phyloP scores from a whole-genome alignment of 2,888 invertebrate species.

The Lasioglossum morio region DNA sequence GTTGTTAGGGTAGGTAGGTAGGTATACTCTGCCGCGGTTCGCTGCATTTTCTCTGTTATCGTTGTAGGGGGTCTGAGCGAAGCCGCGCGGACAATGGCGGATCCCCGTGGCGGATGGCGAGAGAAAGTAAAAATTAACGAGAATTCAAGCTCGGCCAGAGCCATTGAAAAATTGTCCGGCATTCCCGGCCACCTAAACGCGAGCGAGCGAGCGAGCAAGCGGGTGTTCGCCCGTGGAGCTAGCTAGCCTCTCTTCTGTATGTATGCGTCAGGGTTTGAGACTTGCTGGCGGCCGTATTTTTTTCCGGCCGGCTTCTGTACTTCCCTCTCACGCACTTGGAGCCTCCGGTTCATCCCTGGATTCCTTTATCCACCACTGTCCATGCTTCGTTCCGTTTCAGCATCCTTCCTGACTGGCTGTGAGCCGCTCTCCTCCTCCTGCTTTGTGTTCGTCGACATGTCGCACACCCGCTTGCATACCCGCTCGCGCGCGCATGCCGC shows the following conservation, averaged over 20 bases:
- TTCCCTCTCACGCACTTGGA: conserved; percentile 49
- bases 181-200: conserved; percentile 62
- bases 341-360: conserved; percentile 43
- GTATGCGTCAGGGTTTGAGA: conserved; percentile 73
- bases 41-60: conserved; percentile 83
- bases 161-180: conserved; percentile 83
- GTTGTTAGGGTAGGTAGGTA: conserved; percentile 74
- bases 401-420: conserved; percentile 41
- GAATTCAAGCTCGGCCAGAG: conserved; percentile 83
- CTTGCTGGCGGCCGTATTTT: conserved; percentile 73
- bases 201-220: conserved; percentile 11
- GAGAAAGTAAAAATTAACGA: conserved; percentile 84
- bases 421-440: conserved; percentile 51
- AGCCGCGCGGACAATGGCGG: conserved; percentile 77
- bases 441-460: conserved; percentile 49
- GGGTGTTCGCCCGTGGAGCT: conserved; percentile 30
- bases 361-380: conserved; percentile 59
- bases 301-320: conserved; percentile 59
- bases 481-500: conserved; percentile 20
- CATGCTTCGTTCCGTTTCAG: conserved; percentile 53
- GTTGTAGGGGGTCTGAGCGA: conserved; percentile 79
- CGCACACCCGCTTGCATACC: conserved; percentile 16
- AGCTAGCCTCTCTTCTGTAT: conserved; percentile 5
- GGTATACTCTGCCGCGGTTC: conserved; percentile 75
- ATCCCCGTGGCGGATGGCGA: conserved; percentile 80